These are phyloP conservation scores for Scolopax bukidnonensis DNA, from an alignment of 2,797 vertebrate genomes.

Conservation along the genomic window DNA sequence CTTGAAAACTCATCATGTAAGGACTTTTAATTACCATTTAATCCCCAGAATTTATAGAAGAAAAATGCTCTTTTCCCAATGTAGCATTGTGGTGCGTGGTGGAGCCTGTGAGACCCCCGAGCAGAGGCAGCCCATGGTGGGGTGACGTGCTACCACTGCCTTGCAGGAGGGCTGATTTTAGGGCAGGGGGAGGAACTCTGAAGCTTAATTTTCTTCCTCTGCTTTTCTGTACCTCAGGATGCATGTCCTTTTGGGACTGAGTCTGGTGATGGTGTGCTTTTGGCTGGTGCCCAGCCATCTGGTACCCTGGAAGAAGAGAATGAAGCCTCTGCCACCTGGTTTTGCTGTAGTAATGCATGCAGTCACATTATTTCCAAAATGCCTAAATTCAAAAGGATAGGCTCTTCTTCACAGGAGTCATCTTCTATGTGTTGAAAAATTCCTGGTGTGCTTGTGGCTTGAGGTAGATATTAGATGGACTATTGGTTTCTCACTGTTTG, in stretches of 20 bases:
- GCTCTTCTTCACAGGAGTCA: not conserved
- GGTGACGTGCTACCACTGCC: fast-evolving
- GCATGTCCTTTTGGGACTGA: not conserved
- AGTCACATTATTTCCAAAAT: not conserved
- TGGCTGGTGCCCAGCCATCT: fast-evolving
- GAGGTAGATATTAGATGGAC: fast-evolving
- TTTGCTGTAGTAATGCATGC: fast-evolving
- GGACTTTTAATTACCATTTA: not conserved
- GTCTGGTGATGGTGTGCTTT: not conserved
- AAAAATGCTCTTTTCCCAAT: not conserved
- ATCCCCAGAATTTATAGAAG: not conserved
- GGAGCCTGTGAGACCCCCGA: fast-evolving
- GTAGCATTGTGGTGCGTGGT: fast-evolving
- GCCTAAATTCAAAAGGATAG: not conserved
- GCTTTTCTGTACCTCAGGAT: not conserved
- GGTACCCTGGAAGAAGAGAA: not conserved
- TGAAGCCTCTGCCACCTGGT: fast-evolving
- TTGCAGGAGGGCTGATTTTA: fast-evolving
- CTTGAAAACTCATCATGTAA: not conserved
- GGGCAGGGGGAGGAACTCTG: not conserved
- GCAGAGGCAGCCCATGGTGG: fast-evolving
- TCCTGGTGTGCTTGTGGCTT: not conserved
- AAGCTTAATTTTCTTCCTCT: not conserved
- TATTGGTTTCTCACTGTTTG: fast-evolving
- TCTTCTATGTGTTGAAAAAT: not conserved